Percentiles rank a stretch among this genome's conserved stretches.
Conservation (phyloP, 2,113 vertebrate genomes). For the Pycnonotus jocosus region DNA sequence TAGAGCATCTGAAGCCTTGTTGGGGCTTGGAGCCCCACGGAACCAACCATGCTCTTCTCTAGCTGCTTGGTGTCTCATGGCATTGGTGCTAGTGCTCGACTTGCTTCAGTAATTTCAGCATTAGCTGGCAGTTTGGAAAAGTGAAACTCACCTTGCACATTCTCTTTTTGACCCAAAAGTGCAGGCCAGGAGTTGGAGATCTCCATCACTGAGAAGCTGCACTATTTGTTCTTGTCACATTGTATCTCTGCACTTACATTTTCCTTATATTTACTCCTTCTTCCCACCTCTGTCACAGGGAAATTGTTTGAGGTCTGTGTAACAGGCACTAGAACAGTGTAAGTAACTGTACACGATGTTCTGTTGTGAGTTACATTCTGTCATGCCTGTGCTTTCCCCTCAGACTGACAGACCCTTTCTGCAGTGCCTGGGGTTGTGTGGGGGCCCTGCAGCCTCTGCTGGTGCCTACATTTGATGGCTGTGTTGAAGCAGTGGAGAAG, state of each 20-base stretch:
- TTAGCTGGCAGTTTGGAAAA: background rate
- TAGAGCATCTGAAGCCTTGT: background rate
- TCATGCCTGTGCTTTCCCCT: background rate
- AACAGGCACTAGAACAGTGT: background rate
- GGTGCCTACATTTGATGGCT: fast-evolving
- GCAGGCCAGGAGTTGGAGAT: background rate
- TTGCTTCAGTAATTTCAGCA: background rate
- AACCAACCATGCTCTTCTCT: background rate
- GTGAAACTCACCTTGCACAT: background rate
- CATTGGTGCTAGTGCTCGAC: background rate
- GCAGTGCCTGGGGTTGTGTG: background rate
- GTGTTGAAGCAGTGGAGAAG: background rate
- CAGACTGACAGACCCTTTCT: background rate
- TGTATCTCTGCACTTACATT: background rate
- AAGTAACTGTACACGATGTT: background rate
- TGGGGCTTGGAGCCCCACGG: background rate
- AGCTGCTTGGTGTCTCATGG: background rate
- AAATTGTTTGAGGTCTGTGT: background rate
- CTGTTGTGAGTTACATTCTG: background rate
- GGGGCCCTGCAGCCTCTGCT: background rate
- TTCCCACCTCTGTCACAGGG: background rate
- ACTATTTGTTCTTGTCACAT: background rate
- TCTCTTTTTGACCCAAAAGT: background rate
- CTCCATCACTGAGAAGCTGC: background rate
- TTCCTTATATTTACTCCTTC: background rate